phyloP scores from a whole-genome alignment of 1,140 invertebrate species.

The Heliconius himera region DNA sequence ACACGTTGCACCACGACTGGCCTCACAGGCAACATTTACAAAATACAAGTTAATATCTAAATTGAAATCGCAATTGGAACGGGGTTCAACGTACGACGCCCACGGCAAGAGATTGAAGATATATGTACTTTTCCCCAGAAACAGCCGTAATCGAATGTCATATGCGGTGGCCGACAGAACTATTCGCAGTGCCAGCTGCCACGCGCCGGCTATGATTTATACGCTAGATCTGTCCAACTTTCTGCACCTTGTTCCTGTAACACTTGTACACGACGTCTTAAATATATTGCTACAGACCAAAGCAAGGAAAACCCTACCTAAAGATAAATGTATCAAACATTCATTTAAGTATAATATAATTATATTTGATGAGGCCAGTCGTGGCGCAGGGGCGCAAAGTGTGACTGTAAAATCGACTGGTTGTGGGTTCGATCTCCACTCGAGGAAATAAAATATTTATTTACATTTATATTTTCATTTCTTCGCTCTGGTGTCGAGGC shows the following conservation, averaged over 20 bases:
- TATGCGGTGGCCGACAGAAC: slow-evolving; percentile 67
- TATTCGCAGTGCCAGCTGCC: slow-evolving; percentile 62
- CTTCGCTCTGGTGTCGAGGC: too few relatives aligned
- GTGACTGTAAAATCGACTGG: too few relatives aligned
- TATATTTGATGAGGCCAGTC: too few relatives aligned
- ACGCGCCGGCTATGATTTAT: slow-evolving; percentile 66
- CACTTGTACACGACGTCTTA: slow-evolving; percentile 68
- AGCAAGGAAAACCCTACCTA: neutral
- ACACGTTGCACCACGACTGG: too few relatives aligned
- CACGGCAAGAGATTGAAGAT: slow-evolving; percentile 37
- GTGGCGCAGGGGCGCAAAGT: too few relatives aligned
- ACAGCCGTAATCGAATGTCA: slow-evolving; percentile 69
- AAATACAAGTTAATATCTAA: neutral
- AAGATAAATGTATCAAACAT: too few relatives aligned
- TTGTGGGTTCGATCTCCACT: too few relatives aligned
- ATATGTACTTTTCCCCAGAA: slow-evolving; percentile 44
- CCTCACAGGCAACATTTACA: too few relatives aligned
- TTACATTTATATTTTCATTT: too few relatives aligned
- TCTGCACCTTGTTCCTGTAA: slow-evolving; percentile 67
- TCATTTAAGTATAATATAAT: neutral
- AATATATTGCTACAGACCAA: slow-evolving; percentile 52
- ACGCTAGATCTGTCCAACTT: slow-evolving; percentile 63
- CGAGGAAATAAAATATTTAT: too few relatives aligned
- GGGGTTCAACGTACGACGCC: slow-evolving; percentile 28
- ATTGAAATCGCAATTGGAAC: slow-evolving; percentile 29